Evolutionary conservation across 2,797 vertebrate genomes (phyloP).

Genomic region (Cyprinodon diabolis): DNA sequence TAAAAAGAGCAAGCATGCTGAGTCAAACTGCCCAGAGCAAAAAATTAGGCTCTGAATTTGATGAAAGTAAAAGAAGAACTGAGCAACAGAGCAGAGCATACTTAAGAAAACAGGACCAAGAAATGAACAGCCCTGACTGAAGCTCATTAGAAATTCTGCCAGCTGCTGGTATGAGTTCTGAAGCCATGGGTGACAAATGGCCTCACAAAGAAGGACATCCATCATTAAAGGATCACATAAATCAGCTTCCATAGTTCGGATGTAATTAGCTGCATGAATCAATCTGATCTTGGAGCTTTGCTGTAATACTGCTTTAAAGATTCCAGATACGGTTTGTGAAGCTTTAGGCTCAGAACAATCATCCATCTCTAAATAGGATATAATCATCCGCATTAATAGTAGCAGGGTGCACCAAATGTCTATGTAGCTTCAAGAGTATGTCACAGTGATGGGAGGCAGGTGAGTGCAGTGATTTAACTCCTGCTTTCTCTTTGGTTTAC

Average conservation of each 20-base stretch:
- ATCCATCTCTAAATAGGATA: too few relatives aligned
- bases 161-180: slow-evolving; percentile 22
- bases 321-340: too few relatives aligned
- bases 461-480: too few relatives aligned
- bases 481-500: too few relatives aligned
- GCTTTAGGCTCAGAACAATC: too few relatives aligned
- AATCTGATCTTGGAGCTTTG: background rate
- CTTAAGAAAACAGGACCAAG: slow-evolving; percentile 19
- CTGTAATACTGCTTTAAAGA: background rate
- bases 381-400: too few relatives aligned
- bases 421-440: too few relatives aligned
- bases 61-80: slow-evolving; percentile 15
- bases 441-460: too few relatives aligned
- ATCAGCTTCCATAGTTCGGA: slow-evolving; percentile 12
- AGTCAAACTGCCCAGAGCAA: slow-evolving; percentile 41
- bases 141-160: slow-evolving; percentile 27
- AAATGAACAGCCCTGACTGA: slow-evolving; percentile 10
- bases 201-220: slow-evolving; percentile 12
- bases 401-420: too few relatives aligned
- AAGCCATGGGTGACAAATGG: slow-evolving; percentile 35
- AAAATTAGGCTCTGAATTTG: slow-evolving; percentile 49
- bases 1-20: slow-evolving; percentile 49
- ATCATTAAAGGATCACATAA: slow-evolving; percentile 39
- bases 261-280: background rate
- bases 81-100: slow-evolving; percentile 13